A percentile compares a stretch with the other conserved stretches of the same genome.
Conservation (phyloP, 2,113 vertebrate genomes). For the Circaetus gallicus region DNA sequence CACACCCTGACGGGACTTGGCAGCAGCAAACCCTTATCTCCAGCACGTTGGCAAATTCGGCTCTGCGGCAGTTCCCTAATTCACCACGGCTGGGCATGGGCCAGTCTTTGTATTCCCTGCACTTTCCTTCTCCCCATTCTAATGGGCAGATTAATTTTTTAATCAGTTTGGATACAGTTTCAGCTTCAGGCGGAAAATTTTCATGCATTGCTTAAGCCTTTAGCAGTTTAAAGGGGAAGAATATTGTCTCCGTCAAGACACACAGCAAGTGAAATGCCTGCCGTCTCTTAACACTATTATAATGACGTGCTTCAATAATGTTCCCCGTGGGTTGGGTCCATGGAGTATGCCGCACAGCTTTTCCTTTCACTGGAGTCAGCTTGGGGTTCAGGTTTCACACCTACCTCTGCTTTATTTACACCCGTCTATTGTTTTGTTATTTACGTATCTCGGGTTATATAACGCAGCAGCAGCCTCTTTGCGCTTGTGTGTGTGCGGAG, state of each 20-base stretch:
- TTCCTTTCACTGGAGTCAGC: not conserved
- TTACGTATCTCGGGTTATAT: rapidly evolving
- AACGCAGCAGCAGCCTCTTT: not conserved
- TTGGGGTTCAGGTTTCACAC: not conserved
- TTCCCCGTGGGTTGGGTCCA: not conserved
- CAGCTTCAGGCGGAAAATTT: not conserved
- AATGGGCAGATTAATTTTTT: not conserved
- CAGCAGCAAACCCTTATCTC: not conserved
- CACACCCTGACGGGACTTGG: not conserved
- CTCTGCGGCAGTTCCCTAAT: not conserved
- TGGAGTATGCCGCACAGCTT: not conserved
- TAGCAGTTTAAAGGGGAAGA: not conserved
- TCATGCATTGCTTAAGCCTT: not conserved
- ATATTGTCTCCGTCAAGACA: not conserved
- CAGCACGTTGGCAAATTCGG: not conserved
- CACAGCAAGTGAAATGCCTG: not conserved
- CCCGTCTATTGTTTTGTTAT: not conserved
- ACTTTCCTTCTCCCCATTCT: not conserved
- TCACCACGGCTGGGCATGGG: not conserved
- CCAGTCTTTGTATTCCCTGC: not conserved
- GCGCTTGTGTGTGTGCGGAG: rapidly evolving
- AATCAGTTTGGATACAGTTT: not conserved
- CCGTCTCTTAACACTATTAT: rapidly evolving
- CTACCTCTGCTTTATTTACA: not conserved
- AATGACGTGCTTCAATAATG: not conserved